phyloP scores from a whole-genome alignment of 2,113 vertebrate genomes.

The Nannobrachium achirus region DNA sequence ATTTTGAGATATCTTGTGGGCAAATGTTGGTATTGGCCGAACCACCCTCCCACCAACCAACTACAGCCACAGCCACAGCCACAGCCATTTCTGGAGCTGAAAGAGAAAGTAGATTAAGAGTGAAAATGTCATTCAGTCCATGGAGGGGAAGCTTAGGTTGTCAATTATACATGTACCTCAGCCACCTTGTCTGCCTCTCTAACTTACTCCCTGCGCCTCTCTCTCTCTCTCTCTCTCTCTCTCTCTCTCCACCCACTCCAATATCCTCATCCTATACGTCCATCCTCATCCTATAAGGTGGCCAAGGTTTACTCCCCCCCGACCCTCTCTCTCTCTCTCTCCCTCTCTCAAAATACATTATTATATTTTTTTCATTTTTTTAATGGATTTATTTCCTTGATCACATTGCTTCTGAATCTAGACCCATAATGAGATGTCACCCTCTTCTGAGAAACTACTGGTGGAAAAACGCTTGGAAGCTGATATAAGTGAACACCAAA shows the following conservation, averaged over 20 bases:
- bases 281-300: too few species aligned
- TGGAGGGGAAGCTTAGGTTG: conserved; percentile 62
- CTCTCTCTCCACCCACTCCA: conserved; percentile 56
- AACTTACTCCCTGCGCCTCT: background rate
- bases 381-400: background rate
- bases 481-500: conserved; percentile 23
- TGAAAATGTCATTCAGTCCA: conserved; percentile 65
- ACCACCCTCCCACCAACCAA: conserved; percentile 32
- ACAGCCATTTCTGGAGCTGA: conserved; percentile 36
- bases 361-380: too few species aligned
- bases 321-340: conserved; percentile 1
- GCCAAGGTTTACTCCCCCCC: too few species aligned
- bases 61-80: too few species aligned
- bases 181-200: conserved; percentile 18
- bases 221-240: conserved; percentile 35
- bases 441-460: background rate
- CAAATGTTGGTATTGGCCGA: background rate
- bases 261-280: background rate
- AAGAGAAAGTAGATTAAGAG: conserved; percentile 63
- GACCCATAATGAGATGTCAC: background rate
- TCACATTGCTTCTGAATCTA: too few species aligned
- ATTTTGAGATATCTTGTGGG: too few species aligned
- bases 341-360: too few species aligned
- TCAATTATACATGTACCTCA: conserved; percentile 71
- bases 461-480: background rate